Percentiles rank a stretch among this genome's conserved stretches.
Conservation (phyloP, 2,113 vertebrate genomes). For the Spilogale gracilis region DNA sequence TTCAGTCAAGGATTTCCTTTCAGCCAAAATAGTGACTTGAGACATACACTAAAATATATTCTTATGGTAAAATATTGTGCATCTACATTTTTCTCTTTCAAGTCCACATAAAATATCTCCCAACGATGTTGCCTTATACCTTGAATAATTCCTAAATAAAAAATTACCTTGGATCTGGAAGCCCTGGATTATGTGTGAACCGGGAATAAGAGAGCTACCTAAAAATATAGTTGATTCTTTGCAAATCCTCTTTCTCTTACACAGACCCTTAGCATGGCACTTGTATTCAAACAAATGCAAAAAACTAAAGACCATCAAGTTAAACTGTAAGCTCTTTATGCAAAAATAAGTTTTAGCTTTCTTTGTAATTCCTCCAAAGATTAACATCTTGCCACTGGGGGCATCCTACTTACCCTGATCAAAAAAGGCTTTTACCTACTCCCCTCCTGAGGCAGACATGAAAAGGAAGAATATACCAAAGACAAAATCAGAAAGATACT, state of each 20-base stretch:
- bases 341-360: constrained; percentile 45
- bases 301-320: constrained; percentile 45
- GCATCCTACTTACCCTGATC: background rate
- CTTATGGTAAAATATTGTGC: constrained; percentile 9
- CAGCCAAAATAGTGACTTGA: background rate
- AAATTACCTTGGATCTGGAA: constrained; percentile 23
- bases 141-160: constrained; percentile 46
- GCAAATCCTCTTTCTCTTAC: constrained; percentile 28
- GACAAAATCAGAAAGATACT: background rate
- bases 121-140: background rate
- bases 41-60: constrained; percentile 28
- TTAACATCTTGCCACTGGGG: background rate
- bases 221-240: constrained; percentile 54
- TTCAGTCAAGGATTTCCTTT: constrained; percentile 55
- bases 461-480: constrained; percentile 40
- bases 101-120: background rate
- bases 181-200: background rate
- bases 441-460: background rate
- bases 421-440: background rate
- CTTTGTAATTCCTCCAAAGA: constrained; percentile 46
- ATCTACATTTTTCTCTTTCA: background rate
- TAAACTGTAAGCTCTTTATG: constrained; percentile 46
- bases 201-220: constrained; percentile 25
- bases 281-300: constrained; percentile 18
- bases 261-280: background rate